These are phyloP conservation scores for Belonocnema kinseyi DNA, from an alignment of 1,140 invertebrate genomes.

Conservation along the genomic window DNA sequence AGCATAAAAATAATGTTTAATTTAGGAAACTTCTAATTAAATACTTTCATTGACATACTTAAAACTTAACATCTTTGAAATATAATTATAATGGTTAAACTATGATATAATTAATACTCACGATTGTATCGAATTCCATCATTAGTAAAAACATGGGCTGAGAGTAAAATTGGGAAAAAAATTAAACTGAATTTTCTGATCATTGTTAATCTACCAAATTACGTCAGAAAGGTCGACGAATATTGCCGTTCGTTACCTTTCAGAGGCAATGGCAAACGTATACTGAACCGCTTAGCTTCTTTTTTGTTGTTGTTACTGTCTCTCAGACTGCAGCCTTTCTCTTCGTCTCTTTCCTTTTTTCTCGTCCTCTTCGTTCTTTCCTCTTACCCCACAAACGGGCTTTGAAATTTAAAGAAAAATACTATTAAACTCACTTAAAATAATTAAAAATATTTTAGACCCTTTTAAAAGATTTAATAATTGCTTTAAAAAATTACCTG, in stretches of 20 bases:
- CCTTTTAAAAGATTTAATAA: too few relatives aligned
- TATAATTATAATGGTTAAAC: too few relatives aligned
- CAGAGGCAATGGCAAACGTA: neutral
- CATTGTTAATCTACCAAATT: neutral
- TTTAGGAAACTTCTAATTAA: too few relatives aligned
- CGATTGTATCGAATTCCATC: neutral
- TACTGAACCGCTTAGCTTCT: neutral
- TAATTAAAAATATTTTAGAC: too few relatives aligned
- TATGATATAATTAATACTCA: neutral
- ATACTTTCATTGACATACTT: too few relatives aligned
- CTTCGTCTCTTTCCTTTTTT: slow-evolving; percentile 10
- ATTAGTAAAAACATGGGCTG: neutral
- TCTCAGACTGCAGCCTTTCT: slow-evolving; percentile 4
- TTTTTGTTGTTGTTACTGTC: neutral
- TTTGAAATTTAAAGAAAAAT: too few relatives aligned
- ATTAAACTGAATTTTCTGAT: slow-evolving; percentile 3
- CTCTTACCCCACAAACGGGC: too few relatives aligned
- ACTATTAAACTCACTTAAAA: too few relatives aligned
- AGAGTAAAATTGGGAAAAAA: neutral
- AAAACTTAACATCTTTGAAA: too few relatives aligned
- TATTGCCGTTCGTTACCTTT: neutral
- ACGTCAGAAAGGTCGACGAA: neutral
- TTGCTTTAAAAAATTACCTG: too few relatives aligned
- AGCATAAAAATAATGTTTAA: too few relatives aligned
- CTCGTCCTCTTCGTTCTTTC: neutral